Evolutionary conservation across 2,797 vertebrate species (phyloP).

Genomic region (Lacerta bilineata): DNA sequence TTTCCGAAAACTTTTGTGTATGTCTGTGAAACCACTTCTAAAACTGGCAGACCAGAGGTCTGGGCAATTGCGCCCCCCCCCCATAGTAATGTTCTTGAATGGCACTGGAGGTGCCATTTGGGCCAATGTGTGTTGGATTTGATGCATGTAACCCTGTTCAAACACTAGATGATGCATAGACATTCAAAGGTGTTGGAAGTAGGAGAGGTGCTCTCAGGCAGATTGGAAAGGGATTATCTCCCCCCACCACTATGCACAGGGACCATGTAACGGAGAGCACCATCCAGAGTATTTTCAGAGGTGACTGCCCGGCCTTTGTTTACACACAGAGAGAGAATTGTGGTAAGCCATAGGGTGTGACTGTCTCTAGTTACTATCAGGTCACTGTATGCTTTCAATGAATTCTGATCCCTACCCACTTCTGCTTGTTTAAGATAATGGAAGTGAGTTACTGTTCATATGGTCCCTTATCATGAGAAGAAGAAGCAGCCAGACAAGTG

Average conservation of each 20-base stretch:
- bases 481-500: neutral
- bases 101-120: neutral
- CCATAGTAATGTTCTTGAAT: neutral
- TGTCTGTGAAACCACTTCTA: constrained; percentile 15
- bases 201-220: neutral
- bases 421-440: constrained; percentile 37
- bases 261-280: neutral
- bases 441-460: neutral
- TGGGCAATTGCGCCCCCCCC: no score
- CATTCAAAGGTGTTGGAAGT: neutral
- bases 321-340: neutral
- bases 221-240: neutral
- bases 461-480: neutral
- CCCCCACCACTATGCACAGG: neutral
- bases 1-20: constrained; percentile 22
- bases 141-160: neutral
- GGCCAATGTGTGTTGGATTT: neutral
- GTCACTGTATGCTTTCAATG: constrained; percentile 13
- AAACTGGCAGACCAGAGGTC: constrained; percentile 36
- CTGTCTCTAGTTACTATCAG: constrained; percentile 7
- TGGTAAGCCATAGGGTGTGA: constrained; percentile 27
- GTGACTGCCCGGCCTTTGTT: neutral
- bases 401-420: constrained; percentile 15
- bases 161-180: no score
- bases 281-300: neutral